A percentile compares a stretch with the other conserved stretches of the same genome.
Conservation (phyloP, 2,888 invertebrate genomes). For the Ptycholaimellus sp. region DNA sequence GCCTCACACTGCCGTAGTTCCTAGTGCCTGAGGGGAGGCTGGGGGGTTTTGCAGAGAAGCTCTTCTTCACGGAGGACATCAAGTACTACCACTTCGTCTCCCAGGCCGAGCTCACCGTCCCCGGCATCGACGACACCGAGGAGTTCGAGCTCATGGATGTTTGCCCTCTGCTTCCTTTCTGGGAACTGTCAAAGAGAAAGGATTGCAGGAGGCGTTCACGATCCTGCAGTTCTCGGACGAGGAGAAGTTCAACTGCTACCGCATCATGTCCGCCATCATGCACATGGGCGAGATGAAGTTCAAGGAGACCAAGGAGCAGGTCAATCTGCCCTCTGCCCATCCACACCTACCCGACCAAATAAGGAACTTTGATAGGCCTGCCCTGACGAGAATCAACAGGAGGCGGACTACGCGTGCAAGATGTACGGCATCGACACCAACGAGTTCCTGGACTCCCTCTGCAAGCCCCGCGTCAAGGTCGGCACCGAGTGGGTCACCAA, state of each 20-base stretch:
- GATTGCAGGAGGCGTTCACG: constrained; percentile 99
- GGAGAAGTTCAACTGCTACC: constrained; percentile 92
- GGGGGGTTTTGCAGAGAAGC: constrained; percentile 9
- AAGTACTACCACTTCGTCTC: constrained; percentile 45
- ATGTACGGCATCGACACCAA: constrained; percentile 18
- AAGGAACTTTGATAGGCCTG: too few relatives aligned
- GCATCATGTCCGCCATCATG: constrained; percentile 90
- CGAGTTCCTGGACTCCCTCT: constrained; percentile 27
- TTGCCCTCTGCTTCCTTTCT: too few relatives aligned
- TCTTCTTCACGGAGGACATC: constrained; percentile 16
- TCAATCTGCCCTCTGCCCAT: too few relatives aligned
- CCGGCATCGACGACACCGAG: constrained; percentile 75
- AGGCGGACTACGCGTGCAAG: constrained; percentile 15
- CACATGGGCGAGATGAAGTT: constrained; percentile 99
- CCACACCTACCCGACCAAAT: too few relatives aligned
- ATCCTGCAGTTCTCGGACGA: constrained; percentile 87
- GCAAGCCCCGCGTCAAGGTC: constrained; percentile 33
- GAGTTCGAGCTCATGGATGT: constrained; percentile 40
- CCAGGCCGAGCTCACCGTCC: constrained; percentile 79
- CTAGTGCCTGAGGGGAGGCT: too few relatives aligned
- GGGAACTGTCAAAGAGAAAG: too few relatives aligned
- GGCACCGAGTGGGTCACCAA: constrained; percentile 33
- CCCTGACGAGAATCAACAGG: too few relatives aligned
- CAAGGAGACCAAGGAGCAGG: constrained; percentile 99
- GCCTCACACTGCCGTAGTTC: too few relatives aligned